Base-by-base conservation (phyloP, 30 jellyfish, hydroid and myxozoan species). In the Clytia hemisphaerica region DNA sequence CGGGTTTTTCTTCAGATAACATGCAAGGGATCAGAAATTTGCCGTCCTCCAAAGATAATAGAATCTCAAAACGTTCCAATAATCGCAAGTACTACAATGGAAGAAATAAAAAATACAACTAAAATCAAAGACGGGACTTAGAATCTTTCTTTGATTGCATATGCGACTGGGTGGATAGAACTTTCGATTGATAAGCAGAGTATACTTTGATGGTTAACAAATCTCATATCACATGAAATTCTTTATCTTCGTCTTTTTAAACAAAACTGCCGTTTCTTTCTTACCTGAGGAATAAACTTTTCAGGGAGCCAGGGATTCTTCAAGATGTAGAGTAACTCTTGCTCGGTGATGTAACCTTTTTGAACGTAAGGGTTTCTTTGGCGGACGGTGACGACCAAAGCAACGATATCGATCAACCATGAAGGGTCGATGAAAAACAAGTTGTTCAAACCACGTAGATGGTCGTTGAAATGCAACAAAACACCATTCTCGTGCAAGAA, bases 401-500 rank as follows among this genome's bases (percentile, higher is more conserved):
- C 92, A 18, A 88, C 46, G 83, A 88, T 76, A 29, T 88, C 93
- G 71, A 93, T 79, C 4, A 88, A 84, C 97, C 97, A 88, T 22
- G 94, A 46, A 28, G 97, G 94, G 50, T 88, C 94, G 71, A 88
- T 88, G 70, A 88, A 88, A 72, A 61, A 88, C 58, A 88, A 68
- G 24, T 72, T 61, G 61, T 65, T 79, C 59, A 88, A 48, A 5
- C 87, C 97, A 9, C 94, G 93, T n/a, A 79, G 69, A 14, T 73
- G 92, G 53, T 88, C 97, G 49, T 79, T 88, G 88, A 72, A 88
- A 59, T 88, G 97, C 10, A 80, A 69, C 16, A 88, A 28, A 12
- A 79, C 63, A 18, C 97, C 97, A 73, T 71, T 79, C 24, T 86
- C 96, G 36, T 86, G 96, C n/a, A 86, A 76, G 75, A 86, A 86